phyloP scores from a whole-genome alignment of 2,888 invertebrate species.

The Himalopsyche anomala region DNA sequence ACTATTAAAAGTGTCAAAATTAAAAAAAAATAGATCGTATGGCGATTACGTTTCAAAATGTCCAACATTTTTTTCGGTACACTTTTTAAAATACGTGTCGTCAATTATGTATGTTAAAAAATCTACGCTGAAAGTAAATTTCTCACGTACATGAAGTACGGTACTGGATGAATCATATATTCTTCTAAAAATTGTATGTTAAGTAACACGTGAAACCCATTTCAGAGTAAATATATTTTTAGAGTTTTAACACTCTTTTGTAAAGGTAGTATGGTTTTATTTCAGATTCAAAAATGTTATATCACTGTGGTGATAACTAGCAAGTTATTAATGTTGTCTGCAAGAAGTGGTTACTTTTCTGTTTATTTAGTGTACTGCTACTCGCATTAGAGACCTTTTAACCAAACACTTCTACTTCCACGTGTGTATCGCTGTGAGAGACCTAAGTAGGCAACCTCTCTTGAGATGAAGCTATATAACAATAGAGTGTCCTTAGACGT shows the following conservation, averaged over 20 bases:
- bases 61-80: too few species aligned
- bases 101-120: background rate
- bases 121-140: background rate
- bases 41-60: too few species aligned
- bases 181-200: background rate
- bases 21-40: too few species aligned
- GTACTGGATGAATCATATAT: background rate
- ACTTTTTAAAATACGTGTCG: background rate
- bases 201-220: background rate
- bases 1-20: too few species aligned
- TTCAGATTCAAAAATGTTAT: too few species aligned
- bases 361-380: constrained; percentile 3
- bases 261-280: too few species aligned
- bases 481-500: background rate
- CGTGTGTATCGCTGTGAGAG: constrained; percentile 24
- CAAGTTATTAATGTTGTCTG: background rate
- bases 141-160: background rate
- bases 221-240: background rate
- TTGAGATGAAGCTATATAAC: constrained; percentile 14
- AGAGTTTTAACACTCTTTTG: background rate
- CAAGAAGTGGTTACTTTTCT: constrained; percentile 35
- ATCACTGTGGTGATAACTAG: background rate
- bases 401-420: constrained; percentile 21
- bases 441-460: constrained; percentile 37
- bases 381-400: constrained; percentile 40